Evolutionary conservation across 1,140 invertebrate species (phyloP).

Genomic region (Callitettix versicolor): DNA sequence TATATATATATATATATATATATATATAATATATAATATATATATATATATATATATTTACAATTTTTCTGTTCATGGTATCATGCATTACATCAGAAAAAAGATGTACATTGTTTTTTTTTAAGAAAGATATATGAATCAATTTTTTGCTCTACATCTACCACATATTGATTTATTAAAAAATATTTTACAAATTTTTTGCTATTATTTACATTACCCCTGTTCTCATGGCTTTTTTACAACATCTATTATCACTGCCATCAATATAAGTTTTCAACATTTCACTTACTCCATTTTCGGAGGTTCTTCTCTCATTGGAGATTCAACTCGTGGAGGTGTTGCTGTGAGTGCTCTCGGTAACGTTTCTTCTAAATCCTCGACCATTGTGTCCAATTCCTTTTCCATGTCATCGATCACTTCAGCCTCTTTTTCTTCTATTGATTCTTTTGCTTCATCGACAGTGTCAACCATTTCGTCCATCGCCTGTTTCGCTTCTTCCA

Average conservation of each 20-base stretch:
- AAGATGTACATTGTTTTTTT: no score
- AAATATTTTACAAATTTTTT: no score
- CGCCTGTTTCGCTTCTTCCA: conserved; percentile 2
- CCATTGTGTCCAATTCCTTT: conserved; percentile 4
- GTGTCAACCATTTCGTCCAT: not conserved
- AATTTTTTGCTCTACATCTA: no score
- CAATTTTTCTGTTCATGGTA: no score
- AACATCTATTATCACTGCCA: not conserved
- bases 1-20: no score
- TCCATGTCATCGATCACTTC: not conserved
- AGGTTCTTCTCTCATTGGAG: not conserved
- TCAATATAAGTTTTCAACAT: not conserved
- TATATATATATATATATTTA: no score
- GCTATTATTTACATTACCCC: no score
- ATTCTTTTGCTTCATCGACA: not conserved
- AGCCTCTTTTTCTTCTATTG: not conserved
- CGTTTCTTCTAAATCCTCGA: conserved; percentile 4
- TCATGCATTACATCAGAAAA: no score
- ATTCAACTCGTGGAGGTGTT: not conserved
- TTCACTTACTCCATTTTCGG: conserved; percentile 1
- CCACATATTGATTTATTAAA: no score
- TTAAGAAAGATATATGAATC: no score
- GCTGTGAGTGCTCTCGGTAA: not conserved
- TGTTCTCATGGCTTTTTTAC: no score
- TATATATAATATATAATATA: no score